Evolutionary conservation across 2,888 invertebrate species (phyloP).

Genomic region (Acheta domesticus): DNA sequence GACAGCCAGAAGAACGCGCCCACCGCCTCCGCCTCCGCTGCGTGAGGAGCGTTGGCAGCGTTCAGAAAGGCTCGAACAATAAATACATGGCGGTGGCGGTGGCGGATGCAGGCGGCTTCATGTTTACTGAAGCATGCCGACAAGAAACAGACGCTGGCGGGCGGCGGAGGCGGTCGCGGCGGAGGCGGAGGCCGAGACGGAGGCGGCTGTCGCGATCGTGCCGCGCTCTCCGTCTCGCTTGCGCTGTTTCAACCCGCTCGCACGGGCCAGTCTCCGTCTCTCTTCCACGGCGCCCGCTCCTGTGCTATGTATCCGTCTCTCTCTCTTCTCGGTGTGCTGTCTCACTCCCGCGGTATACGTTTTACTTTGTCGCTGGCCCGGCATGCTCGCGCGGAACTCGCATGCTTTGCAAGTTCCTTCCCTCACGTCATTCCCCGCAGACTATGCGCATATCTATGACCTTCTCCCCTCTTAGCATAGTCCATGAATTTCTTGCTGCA

Average conservation of each 20-base stretch:
- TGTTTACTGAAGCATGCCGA: constrained; percentile 18
- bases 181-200: too few species aligned
- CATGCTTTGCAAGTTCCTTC: not conserved
- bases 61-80: constrained; percentile 9
- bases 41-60: not conserved
- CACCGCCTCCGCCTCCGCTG: not conserved
- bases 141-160: constrained; percentile 18
- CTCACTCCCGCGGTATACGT: too few species aligned
- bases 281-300: too few species aligned
- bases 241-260: too few species aligned
- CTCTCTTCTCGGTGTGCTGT: too few species aligned
- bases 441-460: not conserved
- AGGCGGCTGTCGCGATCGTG: too few species aligned
- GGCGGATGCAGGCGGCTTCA: constrained; percentile 1
- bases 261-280: too few species aligned
- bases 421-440: not conserved
- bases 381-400: not conserved
- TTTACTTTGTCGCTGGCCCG: too few species aligned
- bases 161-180: not conserved
- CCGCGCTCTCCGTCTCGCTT: too few species aligned
- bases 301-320: too few species aligned
- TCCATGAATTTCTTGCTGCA: too few species aligned
- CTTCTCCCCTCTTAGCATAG: not conserved
- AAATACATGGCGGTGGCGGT: not conserved
- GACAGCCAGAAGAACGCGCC: constrained; percentile 7